Conservation (phyloP, 2,797 vertebrate species). For the Ispidina lecontei region DNA sequence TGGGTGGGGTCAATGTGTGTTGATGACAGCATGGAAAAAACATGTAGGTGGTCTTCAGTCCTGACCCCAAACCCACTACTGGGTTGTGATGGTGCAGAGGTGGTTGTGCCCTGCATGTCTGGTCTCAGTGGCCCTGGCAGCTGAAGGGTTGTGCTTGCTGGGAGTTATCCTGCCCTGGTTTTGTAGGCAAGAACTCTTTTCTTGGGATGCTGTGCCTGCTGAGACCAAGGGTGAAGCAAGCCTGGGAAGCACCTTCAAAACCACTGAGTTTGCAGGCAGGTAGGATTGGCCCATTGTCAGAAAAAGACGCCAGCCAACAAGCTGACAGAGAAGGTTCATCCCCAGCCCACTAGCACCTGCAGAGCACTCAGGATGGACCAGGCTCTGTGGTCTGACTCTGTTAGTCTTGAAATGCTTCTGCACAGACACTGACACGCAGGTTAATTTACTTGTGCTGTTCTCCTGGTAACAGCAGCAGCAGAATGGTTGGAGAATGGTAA, state of each 20-base stretch:
- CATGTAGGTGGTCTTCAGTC: background rate
- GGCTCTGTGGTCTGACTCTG: accelerated
- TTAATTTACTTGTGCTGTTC: conserved; percentile 42
- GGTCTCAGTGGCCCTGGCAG: background rate
- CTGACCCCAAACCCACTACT: background rate
- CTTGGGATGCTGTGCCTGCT: background rate
- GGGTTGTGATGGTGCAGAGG: background rate
- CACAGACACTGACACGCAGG: accelerated
- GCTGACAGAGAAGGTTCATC: background rate
- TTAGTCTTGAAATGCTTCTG: background rate
- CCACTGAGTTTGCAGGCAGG: background rate
- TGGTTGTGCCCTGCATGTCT: accelerated
- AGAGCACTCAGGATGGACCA: background rate
- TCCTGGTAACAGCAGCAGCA: conserved; percentile 28
- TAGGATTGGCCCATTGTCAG: background rate
- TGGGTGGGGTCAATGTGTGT: background rate
- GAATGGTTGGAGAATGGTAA: conserved; percentile 37
- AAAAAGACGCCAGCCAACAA: accelerated
- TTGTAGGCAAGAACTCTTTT: background rate
- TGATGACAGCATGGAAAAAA: background rate
- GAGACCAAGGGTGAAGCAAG: background rate
- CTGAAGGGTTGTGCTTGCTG: background rate
- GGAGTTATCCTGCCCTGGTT: background rate
- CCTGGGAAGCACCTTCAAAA: background rate
- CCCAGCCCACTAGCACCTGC: background rate